A percentile compares a stretch with the other conserved stretches of the same genome.
Evolutionary conservation across 2,113 vertebrate species (phyloP).

Genomic region (Misgurnus anguillicaudatus): DNA sequence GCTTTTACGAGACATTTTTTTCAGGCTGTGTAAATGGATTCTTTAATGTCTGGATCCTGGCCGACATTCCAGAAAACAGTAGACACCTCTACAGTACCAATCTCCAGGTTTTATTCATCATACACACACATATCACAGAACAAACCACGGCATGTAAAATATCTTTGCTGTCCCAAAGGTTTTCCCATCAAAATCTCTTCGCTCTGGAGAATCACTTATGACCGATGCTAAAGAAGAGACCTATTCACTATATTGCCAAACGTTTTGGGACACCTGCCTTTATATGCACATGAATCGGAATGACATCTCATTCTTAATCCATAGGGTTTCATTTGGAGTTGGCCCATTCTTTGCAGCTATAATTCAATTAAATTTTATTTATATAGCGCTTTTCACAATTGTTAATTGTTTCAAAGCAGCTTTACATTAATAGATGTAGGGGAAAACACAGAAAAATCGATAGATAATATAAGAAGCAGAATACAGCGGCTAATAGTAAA

Average conservation of each 20-base stretch:
- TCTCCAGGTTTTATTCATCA: background rate
- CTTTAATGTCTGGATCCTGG: constrained; percentile 19
- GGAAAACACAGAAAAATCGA: no score
- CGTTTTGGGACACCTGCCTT: no score
- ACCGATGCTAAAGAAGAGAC: background rate
- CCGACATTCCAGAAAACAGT: constrained; percentile 33
- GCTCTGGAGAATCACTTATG: background rate
- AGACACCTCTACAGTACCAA: background rate
- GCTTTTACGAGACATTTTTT: background rate
- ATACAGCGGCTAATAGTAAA: no score
- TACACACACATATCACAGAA: background rate
- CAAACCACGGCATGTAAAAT: constrained; percentile 29
- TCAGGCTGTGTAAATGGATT: constrained; percentile 28
- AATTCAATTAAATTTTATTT: no score
- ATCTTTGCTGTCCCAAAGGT: constrained; percentile 13
- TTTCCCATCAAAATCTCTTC: background rate
- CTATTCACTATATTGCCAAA: background rate
- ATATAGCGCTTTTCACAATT: no score
- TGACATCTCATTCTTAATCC: background rate
- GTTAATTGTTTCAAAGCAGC: no score
- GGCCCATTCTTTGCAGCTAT: no score
- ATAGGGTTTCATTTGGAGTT: no score
- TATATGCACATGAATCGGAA: no score
- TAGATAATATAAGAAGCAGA: no score
- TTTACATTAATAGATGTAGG: no score